Conservation (phyloP, 92 coral and sea anemone species). For the Actinernus sp. region DNA sequence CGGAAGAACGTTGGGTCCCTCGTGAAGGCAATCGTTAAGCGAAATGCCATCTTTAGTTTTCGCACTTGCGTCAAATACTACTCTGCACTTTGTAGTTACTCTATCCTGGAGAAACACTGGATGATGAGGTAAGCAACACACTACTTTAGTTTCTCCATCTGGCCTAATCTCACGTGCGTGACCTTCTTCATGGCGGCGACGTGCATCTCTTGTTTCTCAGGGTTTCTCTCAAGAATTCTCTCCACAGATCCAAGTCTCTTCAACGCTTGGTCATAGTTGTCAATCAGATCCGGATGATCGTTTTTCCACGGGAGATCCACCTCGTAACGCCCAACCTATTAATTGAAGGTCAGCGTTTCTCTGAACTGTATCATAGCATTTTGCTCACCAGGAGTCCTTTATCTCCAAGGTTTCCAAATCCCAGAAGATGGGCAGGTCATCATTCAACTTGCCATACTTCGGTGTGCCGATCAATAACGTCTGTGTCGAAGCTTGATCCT, state of each 20-base stretch:
- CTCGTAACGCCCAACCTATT: constrained; percentile 6
- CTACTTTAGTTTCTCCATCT: background rate
- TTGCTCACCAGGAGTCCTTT: constrained; percentile 17
- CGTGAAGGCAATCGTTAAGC: constrained; percentile 8
- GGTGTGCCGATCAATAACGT: background rate
- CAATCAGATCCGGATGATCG: no score
- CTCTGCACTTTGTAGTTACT: background rate
- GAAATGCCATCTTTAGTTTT: constrained; percentile 7
- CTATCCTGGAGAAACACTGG: constrained; percentile 9
- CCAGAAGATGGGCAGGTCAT: constrained; percentile 10
- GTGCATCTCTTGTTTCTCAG: constrained; percentile 8
- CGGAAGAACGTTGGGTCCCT: constrained; percentile 1
- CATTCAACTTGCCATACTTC: background rate
- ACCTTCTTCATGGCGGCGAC: constrained; percentile 19
- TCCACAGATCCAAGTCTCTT: constrained; percentile 7
- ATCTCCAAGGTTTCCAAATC: constrained; percentile 28
- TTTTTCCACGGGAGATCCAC: constrained; percentile 3
- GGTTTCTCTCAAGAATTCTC: constrained; percentile 4
- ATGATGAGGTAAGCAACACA: constrained; percentile 16
- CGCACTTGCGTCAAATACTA: constrained; percentile 5
- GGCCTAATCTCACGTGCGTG: background rate
- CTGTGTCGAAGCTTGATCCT: no score
- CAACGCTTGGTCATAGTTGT: constrained; percentile 12
- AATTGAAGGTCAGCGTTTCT: constrained; percentile 1
- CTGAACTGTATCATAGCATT: constrained; percentile 28